phyloP scores from a whole-genome alignment of 1,140 invertebrate species.

The Microplitis demolitor region DNA sequence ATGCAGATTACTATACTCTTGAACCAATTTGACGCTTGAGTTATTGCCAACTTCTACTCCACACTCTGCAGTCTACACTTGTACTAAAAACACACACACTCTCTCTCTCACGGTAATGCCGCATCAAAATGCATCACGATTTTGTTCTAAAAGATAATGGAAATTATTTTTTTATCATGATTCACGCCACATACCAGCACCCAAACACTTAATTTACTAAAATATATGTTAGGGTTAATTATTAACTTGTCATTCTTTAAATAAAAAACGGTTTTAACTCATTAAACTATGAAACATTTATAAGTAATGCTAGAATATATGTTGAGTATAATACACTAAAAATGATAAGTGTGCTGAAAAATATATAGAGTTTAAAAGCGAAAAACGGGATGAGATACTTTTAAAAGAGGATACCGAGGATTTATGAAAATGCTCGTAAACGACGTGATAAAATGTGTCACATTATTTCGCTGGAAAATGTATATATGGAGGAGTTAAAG shows the following conservation, averaged over 20 bases:
- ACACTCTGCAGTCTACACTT: background rate
- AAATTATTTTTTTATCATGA: too few species aligned
- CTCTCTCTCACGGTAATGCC: too few species aligned
- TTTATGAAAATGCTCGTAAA: constrained; percentile 5
- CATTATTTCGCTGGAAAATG: background rate
- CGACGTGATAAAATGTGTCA: background rate
- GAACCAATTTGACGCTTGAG: constrained; percentile 31
- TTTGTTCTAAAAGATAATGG: too few species aligned
- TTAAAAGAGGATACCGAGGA: background rate
- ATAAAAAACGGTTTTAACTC: too few species aligned
- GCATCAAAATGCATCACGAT: too few species aligned
- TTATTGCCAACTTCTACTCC: constrained; percentile 23
- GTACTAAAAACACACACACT: too few species aligned
- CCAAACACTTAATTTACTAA: too few species aligned
- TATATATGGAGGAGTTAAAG: too few species aligned
- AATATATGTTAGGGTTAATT: too few species aligned
- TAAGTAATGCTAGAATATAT: background rate
- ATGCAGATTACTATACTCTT: constrained; percentile 31
- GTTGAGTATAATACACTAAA: background rate
- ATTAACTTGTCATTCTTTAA: too few species aligned
- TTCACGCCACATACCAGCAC: too few species aligned
- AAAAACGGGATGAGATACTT: background rate
- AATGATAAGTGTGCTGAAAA: background rate
- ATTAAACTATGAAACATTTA: background rate
- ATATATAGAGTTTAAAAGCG: background rate